A percentile compares a stretch with the other conserved stretches of the same genome.
These are phyloP conservation scores for Ochotona princeps DNA, from an alignment of 2,113 vertebrate genomes.

Conservation along the genomic window DNA sequence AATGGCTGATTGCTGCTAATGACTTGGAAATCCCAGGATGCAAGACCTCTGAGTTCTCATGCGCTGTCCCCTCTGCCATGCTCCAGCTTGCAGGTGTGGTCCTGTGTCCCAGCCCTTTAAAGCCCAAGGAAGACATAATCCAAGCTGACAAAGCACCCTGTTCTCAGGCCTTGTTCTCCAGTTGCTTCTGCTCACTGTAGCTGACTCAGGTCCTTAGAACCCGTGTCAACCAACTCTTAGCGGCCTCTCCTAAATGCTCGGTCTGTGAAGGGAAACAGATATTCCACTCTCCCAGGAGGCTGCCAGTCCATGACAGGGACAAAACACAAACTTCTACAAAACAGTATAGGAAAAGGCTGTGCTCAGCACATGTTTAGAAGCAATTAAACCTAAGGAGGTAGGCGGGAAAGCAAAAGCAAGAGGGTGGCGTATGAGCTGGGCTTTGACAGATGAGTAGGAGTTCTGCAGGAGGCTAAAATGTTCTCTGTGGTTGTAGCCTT, in stretches of 20 bases:
- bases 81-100: not conserved
- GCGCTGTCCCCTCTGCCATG: not conserved
- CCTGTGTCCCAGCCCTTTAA: not conserved
- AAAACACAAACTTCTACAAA: not conserved
- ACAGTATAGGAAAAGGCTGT: not conserved
- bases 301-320: not conserved
- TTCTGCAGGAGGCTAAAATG: not conserved
- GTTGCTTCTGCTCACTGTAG: too few relatives aligned
- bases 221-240: not conserved
- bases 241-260: not conserved
- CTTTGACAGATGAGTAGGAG: not conserved
- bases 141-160: not conserved
- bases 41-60: not conserved
- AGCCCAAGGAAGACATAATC: not conserved
- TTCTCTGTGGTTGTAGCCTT: not conserved
- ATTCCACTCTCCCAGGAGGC: not conserved
- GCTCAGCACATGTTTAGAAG: not conserved
- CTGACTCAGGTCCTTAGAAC: too few relatives aligned
- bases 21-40: conserved; percentile 28
- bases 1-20: not conserved
- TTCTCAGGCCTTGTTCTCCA: not conserved
- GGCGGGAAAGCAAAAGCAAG: not conserved
- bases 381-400: not conserved
- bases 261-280: not conserved
- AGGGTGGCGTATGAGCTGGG: not conserved